Evolutionary conservation across 2,113 vertebrate genomes (phyloP), one percentile per base, ranked within the genome.

Genomic region (Anolis sagrei): DNA sequence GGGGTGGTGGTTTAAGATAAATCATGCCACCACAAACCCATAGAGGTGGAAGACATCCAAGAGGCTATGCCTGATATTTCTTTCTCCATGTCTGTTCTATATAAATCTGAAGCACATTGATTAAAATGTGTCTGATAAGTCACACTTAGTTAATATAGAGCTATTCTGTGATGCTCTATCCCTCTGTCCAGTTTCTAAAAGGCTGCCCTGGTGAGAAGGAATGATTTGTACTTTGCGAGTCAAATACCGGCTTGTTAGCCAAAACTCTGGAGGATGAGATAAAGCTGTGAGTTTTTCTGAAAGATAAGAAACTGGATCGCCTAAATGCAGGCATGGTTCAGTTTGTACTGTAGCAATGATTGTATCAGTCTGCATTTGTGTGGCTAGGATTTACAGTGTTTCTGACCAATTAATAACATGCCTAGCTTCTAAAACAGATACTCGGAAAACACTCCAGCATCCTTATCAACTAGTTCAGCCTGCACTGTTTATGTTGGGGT

Each of bases 401-500:
- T 86, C 54, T 0, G 0, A 64, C 49, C 87, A 81, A 89, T 91
- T 82, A 91, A 87, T 92, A 85, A 54, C 39, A 34, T 81, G 73
- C 29, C 62, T 86, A 78, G 73, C 83, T 86, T 48, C 0, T 0
- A 64, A 76, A 87, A 89, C 62, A 81, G 81, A 88, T 72, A 88
- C 25, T 29, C 66, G 75, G 36, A 69, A n/a, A 80, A 91, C 85
- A 83, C 76, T 32, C 75, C 34, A 86, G 86, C 77, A 83, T 73
- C 86, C 7, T 91, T 90, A 90, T 87, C 86, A 80, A 62, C 83
- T 73, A 82, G 76, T 90, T 88, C 88, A 93, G 66, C 75, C 51
- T 83, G 72, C 51, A 85, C 91, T 88, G 48, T 79, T 88, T n/a
- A n/a, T n/a, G n/a, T n/a, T n/a, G n/a, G n/a, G n/a, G n/a, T n/a